Conservation (phyloP, 2,797 vertebrate genomes). For the Rachycentron canadum region DNA sequence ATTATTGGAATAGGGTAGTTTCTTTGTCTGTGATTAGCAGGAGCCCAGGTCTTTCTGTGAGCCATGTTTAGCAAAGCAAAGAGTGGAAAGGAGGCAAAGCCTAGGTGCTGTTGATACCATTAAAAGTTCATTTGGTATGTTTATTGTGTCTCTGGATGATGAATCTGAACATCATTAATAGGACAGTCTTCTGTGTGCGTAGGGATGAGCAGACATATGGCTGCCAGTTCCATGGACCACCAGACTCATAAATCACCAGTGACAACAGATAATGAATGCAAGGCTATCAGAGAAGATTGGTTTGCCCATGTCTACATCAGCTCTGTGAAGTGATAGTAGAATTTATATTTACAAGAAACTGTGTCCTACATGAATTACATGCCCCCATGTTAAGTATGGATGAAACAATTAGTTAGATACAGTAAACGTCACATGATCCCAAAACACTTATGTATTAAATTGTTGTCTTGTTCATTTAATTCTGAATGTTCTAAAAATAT, state of each 20-base stretch:
- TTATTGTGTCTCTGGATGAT: slow-evolving; percentile 69
- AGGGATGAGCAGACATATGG: slow-evolving; percentile 71
- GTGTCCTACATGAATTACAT: slow-evolving; percentile 37
- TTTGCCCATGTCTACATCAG: slow-evolving; percentile 47
- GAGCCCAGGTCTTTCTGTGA: slow-evolving; percentile 26
- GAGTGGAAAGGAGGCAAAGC: slow-evolving; percentile 40
- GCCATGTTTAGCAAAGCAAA: slow-evolving; percentile 49
- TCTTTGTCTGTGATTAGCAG: slow-evolving; percentile 36
- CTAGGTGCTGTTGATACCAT: slow-evolving; percentile 52
- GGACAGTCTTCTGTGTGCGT: slow-evolving; percentile 53
- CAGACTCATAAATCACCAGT: slow-evolving; percentile 77
- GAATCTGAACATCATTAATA: slow-evolving; percentile 69
- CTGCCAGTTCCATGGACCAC: slow-evolving; percentile 51
- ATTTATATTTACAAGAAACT: slow-evolving; percentile 47
- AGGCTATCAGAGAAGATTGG: slow-evolving; percentile 65
- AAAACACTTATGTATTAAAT: neutral
- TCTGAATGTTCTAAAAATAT: neutral
- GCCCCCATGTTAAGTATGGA: neutral
- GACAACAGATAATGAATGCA: slow-evolving; percentile 78
- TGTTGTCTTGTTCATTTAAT: neutral
- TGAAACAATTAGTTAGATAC: neutral
- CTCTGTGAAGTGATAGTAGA: slow-evolving; percentile 37
- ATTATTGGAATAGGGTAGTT: slow-evolving; percentile 27
- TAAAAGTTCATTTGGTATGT: slow-evolving; percentile 67
- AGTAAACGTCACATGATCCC: neutral